Conservation (phyloP, 2,888 invertebrate species). For the Spodoptera exigua region DNA sequence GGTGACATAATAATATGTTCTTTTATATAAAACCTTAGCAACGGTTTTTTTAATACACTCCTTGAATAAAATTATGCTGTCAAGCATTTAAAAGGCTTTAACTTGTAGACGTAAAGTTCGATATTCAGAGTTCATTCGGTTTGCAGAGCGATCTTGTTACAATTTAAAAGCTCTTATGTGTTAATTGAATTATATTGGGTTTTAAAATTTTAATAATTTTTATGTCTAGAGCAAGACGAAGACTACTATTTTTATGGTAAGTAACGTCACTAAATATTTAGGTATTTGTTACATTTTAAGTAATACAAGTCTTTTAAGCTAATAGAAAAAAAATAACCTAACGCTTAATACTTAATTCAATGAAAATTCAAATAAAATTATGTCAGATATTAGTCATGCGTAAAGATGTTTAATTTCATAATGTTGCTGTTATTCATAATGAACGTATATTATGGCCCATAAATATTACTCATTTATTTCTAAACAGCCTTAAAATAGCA, state of each 20-base stretch:
- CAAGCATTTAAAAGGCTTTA: neutral
- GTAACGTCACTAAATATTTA: too few relatives aligned
- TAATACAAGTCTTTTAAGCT: too few relatives aligned
- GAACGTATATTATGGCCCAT: slow-evolving; percentile 25
- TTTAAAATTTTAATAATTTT: too few relatives aligned
- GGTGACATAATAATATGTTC: too few relatives aligned
- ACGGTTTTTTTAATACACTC: too few relatives aligned
- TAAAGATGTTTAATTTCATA: slow-evolving; percentile 37
- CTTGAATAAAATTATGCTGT: too few relatives aligned
- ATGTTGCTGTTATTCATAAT: slow-evolving; percentile 31
- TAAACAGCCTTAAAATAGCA: slow-evolving; percentile 24
- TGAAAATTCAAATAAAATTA: slow-evolving; percentile 25
- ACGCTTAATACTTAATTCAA: neutral
- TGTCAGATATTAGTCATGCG: slow-evolving; percentile 15
- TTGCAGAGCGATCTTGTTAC: neutral
- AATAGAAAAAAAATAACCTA: too few relatives aligned
- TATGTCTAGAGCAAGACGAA: too few relatives aligned
- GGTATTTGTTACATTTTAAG: too few relatives aligned
- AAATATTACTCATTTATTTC: slow-evolving; percentile 33
- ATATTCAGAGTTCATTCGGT: neutral
- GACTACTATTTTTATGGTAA: too few relatives aligned
- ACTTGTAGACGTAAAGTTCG: slow-evolving; percentile 1
- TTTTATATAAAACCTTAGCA: too few relatives aligned
- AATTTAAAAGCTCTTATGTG: neutral
- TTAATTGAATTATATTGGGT: too few relatives aligned